These are phyloP conservation scores for Lepidotrigona ventralis DNA, from an alignment of 1,140 invertebrate species.

Conservation along the genomic window DNA sequence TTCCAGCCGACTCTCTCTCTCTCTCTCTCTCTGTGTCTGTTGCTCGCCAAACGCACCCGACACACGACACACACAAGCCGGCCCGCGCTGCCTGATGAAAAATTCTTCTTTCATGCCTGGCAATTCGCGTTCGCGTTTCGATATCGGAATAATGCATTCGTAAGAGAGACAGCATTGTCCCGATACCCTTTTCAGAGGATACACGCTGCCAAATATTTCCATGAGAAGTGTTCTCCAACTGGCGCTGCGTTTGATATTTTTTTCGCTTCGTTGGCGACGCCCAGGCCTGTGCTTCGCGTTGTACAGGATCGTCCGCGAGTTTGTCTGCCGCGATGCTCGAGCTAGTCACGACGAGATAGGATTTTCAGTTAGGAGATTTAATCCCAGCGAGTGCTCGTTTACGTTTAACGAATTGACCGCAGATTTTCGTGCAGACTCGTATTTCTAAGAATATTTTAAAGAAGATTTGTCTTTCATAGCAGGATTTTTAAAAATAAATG, in stretches of 20 bases:
- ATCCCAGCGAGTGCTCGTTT: no score
- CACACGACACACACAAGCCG: not conserved
- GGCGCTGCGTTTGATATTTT: constrained; percentile 21
- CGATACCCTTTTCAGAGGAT: not conserved
- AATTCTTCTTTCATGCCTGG: constrained; percentile 45
- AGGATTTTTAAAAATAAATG: no score
- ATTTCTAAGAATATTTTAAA: no score
- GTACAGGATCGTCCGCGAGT: not conserved
- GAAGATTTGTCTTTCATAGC: no score
- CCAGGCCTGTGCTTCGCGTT: not conserved
- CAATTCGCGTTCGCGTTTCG: constrained; percentile 48
- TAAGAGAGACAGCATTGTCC: constrained; percentile 31
- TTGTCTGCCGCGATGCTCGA: no score
- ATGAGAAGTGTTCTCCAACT: not conserved
- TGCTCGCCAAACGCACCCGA: not conserved
- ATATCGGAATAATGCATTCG: constrained; percentile 47
- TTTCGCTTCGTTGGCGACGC: not conserved
- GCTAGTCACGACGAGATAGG: no score
- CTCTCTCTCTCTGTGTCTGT: not conserved
- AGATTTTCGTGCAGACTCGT: no score
- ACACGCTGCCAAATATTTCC: constrained; percentile 17
- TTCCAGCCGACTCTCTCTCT: no score
- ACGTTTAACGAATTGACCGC: no score
- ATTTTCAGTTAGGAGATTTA: no score
- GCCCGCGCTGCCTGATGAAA: constrained; percentile 28